These are phyloP conservation scores for Pyxicephalus adspersus DNA, from an alignment of 2,113 vertebrate species.

Conservation along the genomic window DNA sequence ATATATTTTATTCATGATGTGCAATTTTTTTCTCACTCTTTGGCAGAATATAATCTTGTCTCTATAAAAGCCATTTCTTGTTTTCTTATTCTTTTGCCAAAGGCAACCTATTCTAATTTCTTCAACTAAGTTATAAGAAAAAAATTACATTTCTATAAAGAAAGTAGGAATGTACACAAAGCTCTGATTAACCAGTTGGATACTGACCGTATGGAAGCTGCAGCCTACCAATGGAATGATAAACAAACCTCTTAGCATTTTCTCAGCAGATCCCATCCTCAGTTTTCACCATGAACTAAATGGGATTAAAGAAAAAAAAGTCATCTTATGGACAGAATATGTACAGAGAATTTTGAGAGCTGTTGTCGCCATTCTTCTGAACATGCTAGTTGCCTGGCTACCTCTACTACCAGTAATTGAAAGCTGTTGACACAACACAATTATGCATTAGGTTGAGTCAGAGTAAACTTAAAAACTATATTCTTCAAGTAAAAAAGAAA, in stretches of 20 bases:
- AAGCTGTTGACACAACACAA: too few relatives aligned
- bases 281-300: neutral
- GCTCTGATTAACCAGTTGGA: constrained; percentile 19
- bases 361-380: too few relatives aligned
- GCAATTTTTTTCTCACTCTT: constrained; percentile 51
- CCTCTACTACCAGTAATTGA: too few relatives aligned
- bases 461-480: too few relatives aligned
- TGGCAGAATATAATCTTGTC: constrained; percentile 55
- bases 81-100: constrained; percentile 54
- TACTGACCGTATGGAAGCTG: neutral
- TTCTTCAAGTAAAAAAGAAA: too few relatives aligned
- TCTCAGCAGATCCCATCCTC: neutral
- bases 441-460: too few relatives aligned
- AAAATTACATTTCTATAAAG: constrained; percentile 47
- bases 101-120: constrained; percentile 52
- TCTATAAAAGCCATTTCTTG: constrained; percentile 54
- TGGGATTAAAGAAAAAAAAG: neutral
- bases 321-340: too few relatives aligned
- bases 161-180: constrained; percentile 12
- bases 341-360: too few relatives aligned
- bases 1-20: constrained; percentile 57
- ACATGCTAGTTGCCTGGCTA: too few relatives aligned
- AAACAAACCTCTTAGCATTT: neutral
- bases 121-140: constrained; percentile 53
- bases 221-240: neutral